Conservation (phyloP, 1,140 invertebrate genomes). For the Scaptodrosophila lebanonensis region DNA sequence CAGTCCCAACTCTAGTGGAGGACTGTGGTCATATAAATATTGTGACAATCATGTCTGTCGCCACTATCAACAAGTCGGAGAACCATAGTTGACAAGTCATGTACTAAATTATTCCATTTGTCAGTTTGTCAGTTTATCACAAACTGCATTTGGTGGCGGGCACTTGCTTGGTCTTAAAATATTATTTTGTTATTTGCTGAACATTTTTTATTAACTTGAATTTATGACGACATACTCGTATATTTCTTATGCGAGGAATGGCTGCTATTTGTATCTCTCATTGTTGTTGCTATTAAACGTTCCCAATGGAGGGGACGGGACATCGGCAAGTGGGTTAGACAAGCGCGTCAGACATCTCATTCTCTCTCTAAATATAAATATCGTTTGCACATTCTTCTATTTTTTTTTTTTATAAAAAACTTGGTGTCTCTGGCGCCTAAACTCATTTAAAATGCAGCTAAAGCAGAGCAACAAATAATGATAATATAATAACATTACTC, state of each 20-base stretch:
- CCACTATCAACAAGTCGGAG: no score
- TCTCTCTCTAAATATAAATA: neutral
- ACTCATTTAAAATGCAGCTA: conserved; percentile 37
- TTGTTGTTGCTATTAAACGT: no score
- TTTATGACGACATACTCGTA: conserved; percentile 19
- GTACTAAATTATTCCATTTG: conserved; percentile 41
- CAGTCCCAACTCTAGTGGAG: no score
- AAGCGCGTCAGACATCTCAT: conserved; percentile 19
- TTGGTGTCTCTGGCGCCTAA: conserved; percentile 4
- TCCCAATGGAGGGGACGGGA: no score
- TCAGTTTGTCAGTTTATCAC: conserved; percentile 26
- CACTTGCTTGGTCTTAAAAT: neutral
- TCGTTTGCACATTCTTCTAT: conserved; percentile 1
- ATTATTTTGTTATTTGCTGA: conserved; percentile 12
- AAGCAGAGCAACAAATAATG: conserved; percentile 34
- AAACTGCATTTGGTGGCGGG: neutral
- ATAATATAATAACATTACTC: conserved; percentile 52
- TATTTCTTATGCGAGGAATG: no score
- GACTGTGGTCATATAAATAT: no score
- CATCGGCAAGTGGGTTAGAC: neutral
- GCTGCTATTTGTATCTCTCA: no score
- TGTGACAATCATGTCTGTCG: no score
- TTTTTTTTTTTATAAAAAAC: no score
- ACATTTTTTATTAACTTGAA: conserved; percentile 29
- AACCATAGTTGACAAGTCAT: no score